Percentiles rank a stretch among this genome's conserved stretches.
Evolutionary conservation across 2,888 invertebrate genomes (phyloP).

Genomic region (Neoascia interrupta): DNA sequence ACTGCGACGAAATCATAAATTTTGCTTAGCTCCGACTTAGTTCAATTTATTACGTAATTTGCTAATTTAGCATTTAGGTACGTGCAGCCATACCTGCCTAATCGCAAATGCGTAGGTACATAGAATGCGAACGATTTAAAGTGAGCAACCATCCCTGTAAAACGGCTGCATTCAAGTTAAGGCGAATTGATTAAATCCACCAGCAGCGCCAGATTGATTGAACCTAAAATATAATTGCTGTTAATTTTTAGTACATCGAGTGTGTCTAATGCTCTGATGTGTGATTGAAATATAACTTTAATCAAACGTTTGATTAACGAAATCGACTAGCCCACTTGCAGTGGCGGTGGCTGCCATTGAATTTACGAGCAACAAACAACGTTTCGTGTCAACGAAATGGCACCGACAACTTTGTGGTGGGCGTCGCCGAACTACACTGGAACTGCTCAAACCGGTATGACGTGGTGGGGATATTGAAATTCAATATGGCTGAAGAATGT

Average conservation of each 20-base stretch:
- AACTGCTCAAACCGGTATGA: conserved; percentile 50
- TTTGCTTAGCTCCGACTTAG: conserved; percentile 33
- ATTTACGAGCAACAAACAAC: conserved; percentile 8
- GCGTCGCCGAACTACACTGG: conserved; percentile 36
- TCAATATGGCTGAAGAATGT: conserved; percentile 64
- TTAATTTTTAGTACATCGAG: background rate
- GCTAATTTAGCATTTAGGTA: background rate
- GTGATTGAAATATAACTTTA: conserved; percentile 5
- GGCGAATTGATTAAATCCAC: too few relatives aligned
- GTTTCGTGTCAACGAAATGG: conserved; percentile 21
- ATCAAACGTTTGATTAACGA: conserved; percentile 1
- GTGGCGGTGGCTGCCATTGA: conserved; percentile 17
- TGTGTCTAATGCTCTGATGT: background rate
- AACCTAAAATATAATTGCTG: background rate
- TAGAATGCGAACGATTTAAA: too few relatives aligned
- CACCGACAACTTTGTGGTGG: conserved; percentile 31
- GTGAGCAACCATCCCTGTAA: too few relatives aligned
- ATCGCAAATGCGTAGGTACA: too few relatives aligned
- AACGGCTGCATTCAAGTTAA: too few relatives aligned
- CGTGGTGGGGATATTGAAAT: conserved; percentile 55
- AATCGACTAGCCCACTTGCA: background rate
- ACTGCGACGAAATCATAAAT: conserved; percentile 50
- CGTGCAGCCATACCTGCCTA: background rate
- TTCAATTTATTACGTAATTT: conserved; percentile 32
- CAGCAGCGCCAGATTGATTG: too few relatives aligned